Conservation (phyloP, 1,140 invertebrate genomes). For the Belonocnema kinseyi region DNA sequence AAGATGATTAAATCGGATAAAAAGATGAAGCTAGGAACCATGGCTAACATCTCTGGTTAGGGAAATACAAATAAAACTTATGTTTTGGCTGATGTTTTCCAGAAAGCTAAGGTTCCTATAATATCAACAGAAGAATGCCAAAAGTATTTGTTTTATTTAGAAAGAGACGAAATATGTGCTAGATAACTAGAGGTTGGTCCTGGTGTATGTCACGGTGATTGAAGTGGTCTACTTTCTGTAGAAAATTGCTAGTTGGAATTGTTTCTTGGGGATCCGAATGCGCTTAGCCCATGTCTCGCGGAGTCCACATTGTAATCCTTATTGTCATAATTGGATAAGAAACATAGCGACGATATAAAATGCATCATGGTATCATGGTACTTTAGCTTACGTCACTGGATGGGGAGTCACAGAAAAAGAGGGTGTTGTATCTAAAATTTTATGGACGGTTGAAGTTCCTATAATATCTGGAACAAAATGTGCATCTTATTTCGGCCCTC, state of each 20-base stretch:
- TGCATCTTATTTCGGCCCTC: background rate
- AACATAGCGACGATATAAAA: background rate
- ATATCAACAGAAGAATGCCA: conserved; percentile 21
- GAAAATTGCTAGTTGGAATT: conserved; percentile 29
- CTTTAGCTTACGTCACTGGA: conserved; percentile 4
- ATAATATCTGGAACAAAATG: conserved; percentile 25
- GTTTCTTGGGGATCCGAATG: conserved; percentile 35
- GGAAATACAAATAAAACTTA: conserved; percentile 11
- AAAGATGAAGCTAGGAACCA: background rate
- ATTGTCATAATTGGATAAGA: conserved; percentile 34
- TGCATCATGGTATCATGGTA: too few species aligned
- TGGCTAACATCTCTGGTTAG: conserved; percentile 28
- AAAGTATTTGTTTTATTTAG: background rate
- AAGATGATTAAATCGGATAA: background rate
- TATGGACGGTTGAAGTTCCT: conserved; percentile 24
- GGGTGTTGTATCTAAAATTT: background rate
- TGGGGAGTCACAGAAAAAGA: conserved; percentile 30
- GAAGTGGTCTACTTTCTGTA: conserved; percentile 13
- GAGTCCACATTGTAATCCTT: conserved; percentile 34
- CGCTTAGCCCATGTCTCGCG: conserved; percentile 21
- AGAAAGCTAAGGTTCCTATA: conserved; percentile 25
- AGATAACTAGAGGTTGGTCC: conserved; percentile 15
- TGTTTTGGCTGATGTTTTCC: background rate
- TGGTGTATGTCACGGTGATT: conserved; percentile 38
- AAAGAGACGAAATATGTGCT: conserved; percentile 29